Evolutionary conservation across 2,797 vertebrate genomes (phyloP).

Genomic region (Pantherophis vulpinus): DNA sequence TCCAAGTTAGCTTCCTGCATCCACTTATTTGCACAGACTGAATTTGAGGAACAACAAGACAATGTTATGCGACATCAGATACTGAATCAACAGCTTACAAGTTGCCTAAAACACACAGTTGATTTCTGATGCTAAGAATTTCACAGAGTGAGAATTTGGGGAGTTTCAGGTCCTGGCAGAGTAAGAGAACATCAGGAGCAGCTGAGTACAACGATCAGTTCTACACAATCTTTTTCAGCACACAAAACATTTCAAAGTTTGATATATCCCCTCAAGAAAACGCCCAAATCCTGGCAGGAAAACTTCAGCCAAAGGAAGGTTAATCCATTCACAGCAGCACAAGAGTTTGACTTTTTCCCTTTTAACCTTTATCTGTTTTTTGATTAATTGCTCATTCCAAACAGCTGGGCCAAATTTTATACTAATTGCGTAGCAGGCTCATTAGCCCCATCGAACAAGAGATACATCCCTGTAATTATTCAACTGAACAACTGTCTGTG

Average conservation of each 20-base stretch:
- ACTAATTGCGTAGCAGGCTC: constrained; percentile 20
- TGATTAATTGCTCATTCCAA: constrained; percentile 26
- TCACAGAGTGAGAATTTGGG: not conserved
- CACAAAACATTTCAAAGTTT: not conserved
- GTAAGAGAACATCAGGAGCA: not conserved
- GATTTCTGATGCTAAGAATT: not conserved
- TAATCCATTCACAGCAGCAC: not conserved
- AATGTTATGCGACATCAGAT: not conserved
- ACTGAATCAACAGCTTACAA: not conserved
- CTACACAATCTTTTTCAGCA: not conserved
- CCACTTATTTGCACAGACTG: not conserved
- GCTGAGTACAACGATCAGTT: not conserved
- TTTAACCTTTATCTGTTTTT: constrained; percentile 24
- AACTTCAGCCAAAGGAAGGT: not conserved
- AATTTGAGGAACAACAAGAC: not conserved
- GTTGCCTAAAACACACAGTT: not conserved
- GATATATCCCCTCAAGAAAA: not conserved
- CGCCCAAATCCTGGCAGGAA: not conserved
- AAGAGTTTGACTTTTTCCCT: not conserved
- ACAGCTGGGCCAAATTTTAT: constrained; percentile 22
- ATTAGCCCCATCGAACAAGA: constrained; percentile 4
- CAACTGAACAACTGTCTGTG: not conserved
- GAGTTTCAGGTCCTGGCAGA: not conserved
- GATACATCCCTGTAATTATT: constrained; percentile 6
- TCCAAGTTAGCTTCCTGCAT: not conserved